Evolutionary conservation across 2,888 invertebrate species (phyloP).

Genomic region (Meteorus cinctellus): DNA sequence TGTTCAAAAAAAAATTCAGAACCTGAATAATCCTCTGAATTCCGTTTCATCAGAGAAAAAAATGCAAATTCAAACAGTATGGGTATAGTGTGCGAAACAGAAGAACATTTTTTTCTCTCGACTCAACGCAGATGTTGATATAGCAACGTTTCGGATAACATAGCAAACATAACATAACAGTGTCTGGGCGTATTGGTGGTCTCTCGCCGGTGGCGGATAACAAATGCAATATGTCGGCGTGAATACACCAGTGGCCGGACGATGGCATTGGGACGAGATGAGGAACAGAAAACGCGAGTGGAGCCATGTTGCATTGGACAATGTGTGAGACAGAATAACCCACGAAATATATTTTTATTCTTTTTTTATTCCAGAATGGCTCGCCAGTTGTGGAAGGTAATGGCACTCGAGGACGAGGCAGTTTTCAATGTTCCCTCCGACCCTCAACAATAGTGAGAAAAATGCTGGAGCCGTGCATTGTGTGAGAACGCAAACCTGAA

Average conservation of each 20-base stretch:
- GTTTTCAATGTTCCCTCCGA: not conserved
- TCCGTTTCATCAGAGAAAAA: not conserved
- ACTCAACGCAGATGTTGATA: not conserved
- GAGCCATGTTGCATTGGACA: constrained; percentile 45
- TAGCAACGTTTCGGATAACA: constrained; percentile 6
- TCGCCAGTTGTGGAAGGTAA: constrained; percentile 40
- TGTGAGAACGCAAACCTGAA: constrained; percentile 50
- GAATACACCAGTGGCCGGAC: constrained; percentile 38
- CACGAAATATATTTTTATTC: constrained; percentile 41
- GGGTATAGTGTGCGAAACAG: not conserved
- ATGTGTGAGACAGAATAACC: constrained; percentile 30
- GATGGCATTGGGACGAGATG: constrained; percentile 42
- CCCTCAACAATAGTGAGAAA: constrained; percentile 38
- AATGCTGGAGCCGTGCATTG: constrained; percentile 48
- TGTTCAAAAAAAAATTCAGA: too few species aligned
- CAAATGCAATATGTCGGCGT: constrained; percentile 60
- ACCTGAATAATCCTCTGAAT: too few species aligned
- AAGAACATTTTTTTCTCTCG: not conserved
- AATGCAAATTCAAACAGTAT: not conserved
- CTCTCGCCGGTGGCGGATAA: constrained; percentile 52
- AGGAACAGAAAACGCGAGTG: constrained; percentile 26
- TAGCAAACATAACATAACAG: constrained; percentile 31
- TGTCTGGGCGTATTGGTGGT: constrained; percentile 33
- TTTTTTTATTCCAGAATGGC: constrained; percentile 29
- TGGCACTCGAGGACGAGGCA: constrained; percentile 42